These are phyloP conservation scores for Lacerta viridis DNA, from an alignment of 2,797 vertebrate species.

Conservation along the genomic window DNA sequence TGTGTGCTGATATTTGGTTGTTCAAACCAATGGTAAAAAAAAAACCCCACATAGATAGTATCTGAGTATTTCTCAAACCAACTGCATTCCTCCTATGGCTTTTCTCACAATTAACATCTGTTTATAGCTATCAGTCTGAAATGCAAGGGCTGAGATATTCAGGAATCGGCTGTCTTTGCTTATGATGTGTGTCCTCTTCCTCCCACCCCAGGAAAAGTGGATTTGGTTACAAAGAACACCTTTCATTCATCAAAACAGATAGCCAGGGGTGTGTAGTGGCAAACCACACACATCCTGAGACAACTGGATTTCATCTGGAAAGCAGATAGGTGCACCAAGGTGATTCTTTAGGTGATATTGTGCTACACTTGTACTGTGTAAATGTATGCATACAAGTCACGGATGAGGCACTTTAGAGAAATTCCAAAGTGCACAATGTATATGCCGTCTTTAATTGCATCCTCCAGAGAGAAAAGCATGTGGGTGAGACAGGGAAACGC, in stretches of 20 bases:
- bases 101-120: slow-evolving; percentile 78
- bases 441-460: neutral
- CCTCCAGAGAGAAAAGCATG: neutral
- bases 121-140: slow-evolving; percentile 73
- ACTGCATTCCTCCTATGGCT: slow-evolving; percentile 70
- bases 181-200: slow-evolving; percentile 40
- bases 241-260: slow-evolving; percentile 80
- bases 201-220: slow-evolving; percentile 68
- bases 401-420: neutral
- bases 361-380: neutral
- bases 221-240: slow-evolving; percentile 80
- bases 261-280: slow-evolving; percentile 70
- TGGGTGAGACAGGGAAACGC: slow-evolving; percentile 33
- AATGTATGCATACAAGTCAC: neutral
- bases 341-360: slow-evolving; percentile 54
- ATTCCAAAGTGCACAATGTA: slow-evolving; percentile 23
- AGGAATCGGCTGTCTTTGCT: slow-evolving; percentile 66
- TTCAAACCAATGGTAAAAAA: slow-evolving; percentile 39
- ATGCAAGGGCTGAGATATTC: slow-evolving; percentile 61
- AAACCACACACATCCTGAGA: slow-evolving; percentile 66
- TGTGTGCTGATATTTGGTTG: slow-evolving; percentile 34
- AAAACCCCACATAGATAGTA: slow-evolving; percentile 52
- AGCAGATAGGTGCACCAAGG: slow-evolving; percentile 50
- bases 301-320: slow-evolving; percentile 80
- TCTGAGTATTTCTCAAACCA: slow-evolving; percentile 66